Base-by-base conservation (phyloP, 2,888 invertebrate species). In the Nasonovia ribisnigri region DNA sequence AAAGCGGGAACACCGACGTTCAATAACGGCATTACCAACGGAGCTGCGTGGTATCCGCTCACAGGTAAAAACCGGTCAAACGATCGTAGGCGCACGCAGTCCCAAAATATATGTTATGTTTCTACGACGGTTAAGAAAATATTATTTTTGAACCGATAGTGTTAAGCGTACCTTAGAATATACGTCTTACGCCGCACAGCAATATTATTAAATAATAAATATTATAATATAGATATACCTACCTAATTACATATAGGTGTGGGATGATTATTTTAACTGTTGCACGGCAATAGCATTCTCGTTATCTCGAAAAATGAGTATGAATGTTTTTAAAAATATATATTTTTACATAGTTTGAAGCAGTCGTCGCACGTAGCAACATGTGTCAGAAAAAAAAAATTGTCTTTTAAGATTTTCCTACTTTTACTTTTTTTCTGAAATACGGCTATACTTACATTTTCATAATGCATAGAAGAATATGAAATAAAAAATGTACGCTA, bases 11-110 rank as follows among this genome's bases (percentile, higher is more conserved):
- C 95, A 5, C 95, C 96, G 26, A 95, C 95, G 42, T 97, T 97
- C 95, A 95, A 95, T 84, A 96, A 96, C 94, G 97, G 97, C 10
- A 97, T 97, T 92, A 97, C 97, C 26, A 97, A 97, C 95, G 97
- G 97, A 26, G 97, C 97, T 3, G 96, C 96, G 42, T 97, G 97
- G 97, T 97, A 97, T 95, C 96, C 96, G 1, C 95, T 97, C 84
- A 96, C 96, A 94, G 97, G 97, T 96, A 95, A 90, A 94, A 94
- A 86, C 90, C 86, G 48, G 91, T 90, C 60, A 29, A 51, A 91
- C 42, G 11, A 36, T 77, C 77, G 77, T 36, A 77, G 77, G 77
- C 36, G 36, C 36, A 77, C 36, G 36, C 36, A 42, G 36, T 77
- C 20, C 77, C 36, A 36, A 77, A 77, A 36, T 36, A 36, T 20